Conservation (phyloP, 2,797 vertebrate species). For the Nyctalus aviator region DNA sequence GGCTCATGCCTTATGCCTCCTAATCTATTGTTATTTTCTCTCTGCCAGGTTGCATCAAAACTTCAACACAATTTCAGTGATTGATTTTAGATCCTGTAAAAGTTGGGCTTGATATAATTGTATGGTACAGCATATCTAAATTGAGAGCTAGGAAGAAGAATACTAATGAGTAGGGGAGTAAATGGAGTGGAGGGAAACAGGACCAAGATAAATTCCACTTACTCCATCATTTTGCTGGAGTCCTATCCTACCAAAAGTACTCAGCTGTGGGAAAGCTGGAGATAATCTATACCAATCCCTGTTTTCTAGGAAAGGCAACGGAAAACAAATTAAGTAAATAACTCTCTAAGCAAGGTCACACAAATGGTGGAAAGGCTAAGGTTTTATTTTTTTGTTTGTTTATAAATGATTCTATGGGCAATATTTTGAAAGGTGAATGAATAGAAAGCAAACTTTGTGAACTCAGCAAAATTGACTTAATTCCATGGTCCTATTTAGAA, state of each 20-base stretch:
- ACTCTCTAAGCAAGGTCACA: conserved; percentile 32
- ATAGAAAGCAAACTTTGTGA: conserved; percentile 48
- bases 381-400: conserved; percentile 6
- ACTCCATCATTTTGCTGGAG: conserved; percentile 12
- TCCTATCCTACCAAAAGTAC: not conserved
- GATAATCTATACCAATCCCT: not conserved
- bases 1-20: not conserved
- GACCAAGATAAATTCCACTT: conserved; percentile 54
- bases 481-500: conserved; percentile 20
- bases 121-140: not conserved
- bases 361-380: conserved; percentile 21
- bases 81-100: conserved; percentile 40
- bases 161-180: not conserved
- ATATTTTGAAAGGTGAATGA: conserved; percentile 57
- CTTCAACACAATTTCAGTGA: conserved; percentile 1
- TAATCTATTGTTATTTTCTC: not conserved
- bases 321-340: conserved; percentile 35
- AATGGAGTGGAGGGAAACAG: not conserved
- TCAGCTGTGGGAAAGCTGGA: conserved; percentile 1
- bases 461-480: conserved; percentile 25
- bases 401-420: not conserved
- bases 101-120: not conserved
- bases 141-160: not conserved
- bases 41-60: conserved; percentile 13
- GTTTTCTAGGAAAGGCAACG: conserved; percentile 47